phyloP scores from a whole-genome alignment of 1,140 invertebrate genomes.

The Melanaphis sacchari region DNA sequence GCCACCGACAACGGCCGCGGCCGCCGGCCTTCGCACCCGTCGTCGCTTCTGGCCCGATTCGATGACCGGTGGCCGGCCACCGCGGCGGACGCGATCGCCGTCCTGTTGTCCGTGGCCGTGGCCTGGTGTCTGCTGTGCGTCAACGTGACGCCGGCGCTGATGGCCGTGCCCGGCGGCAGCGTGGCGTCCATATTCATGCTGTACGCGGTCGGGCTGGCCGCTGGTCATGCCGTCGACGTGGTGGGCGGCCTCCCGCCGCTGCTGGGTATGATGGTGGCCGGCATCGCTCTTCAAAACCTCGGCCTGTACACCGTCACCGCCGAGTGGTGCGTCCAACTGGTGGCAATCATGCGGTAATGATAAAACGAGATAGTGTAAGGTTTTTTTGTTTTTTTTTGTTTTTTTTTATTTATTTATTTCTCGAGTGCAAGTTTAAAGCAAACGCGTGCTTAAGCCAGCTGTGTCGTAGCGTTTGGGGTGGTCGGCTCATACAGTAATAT shows the following conservation, averaged over 20 bases:
- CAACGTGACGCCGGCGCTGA: constrained; percentile 39
- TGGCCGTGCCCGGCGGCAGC: constrained; percentile 59
- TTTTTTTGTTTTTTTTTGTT: too few relatives aligned
- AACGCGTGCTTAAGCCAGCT: too few relatives aligned
- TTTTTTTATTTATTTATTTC: too few relatives aligned
- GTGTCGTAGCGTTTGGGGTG: too few relatives aligned
- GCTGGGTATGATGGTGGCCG: constrained; percentile 62
- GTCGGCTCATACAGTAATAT: too few relatives aligned
- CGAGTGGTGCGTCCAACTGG: constrained; percentile 55
- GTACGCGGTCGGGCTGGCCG: constrained; percentile 58
- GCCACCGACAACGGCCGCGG: not conserved
- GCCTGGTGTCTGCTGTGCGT: constrained; percentile 57
- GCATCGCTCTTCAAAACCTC: constrained; percentile 60
- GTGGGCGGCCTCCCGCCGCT: constrained; percentile 60
- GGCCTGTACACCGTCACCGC: constrained; percentile 61
- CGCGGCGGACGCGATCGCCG: constrained; percentile 33
- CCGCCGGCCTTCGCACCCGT: not conserved
- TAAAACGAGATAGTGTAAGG: too few relatives aligned
- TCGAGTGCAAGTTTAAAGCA: too few relatives aligned
- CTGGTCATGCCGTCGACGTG: constrained; percentile 40
- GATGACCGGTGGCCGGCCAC: constrained; percentile 26
- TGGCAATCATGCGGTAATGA: constrained; percentile 39
- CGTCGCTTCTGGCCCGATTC: not conserved
- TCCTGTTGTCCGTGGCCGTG: constrained; percentile 43
- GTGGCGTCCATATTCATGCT: constrained; percentile 59